A percentile compares a stretch with the other conserved stretches of the same genome.
These are phyloP conservation scores for Molorchus minor DNA, from an alignment of 2,888 invertebrate species.

Conservation along the genomic window DNA sequence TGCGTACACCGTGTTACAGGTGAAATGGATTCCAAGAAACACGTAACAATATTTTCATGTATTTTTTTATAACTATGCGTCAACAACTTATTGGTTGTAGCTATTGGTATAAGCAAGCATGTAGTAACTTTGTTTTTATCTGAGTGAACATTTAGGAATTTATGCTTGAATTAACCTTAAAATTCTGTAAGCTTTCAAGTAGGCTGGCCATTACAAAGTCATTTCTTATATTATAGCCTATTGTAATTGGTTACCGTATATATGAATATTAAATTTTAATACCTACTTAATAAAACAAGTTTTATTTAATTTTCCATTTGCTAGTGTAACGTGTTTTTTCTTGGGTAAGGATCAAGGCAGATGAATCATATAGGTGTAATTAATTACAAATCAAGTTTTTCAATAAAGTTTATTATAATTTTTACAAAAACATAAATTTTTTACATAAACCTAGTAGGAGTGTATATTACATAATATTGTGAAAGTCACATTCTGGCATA, in stretches of 20 bases:
- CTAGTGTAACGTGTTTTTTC: neutral
- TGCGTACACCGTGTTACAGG: too few species aligned
- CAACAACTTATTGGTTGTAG: too few species aligned
- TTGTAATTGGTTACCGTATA: too few species aligned
- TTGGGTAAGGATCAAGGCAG: constrained; percentile 4
- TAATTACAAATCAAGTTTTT: constrained; percentile 10
- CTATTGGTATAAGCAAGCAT: neutral
- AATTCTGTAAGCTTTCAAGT: too few species aligned
- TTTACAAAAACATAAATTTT: constrained; percentile 38
- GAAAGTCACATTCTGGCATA: constrained; percentile 46
- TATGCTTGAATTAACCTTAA: neutral
- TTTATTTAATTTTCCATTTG: neutral
- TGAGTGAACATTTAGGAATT: neutral
- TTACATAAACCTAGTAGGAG: constrained; percentile 50
- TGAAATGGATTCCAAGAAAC: too few species aligned
- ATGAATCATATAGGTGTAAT: neutral
- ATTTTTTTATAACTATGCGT: too few species aligned
- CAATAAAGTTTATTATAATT: constrained; percentile 37
- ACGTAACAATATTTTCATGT: too few species aligned
- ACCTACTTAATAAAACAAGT: too few species aligned
- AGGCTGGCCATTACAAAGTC: too few species aligned
- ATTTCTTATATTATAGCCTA: too few species aligned
- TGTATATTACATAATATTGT: constrained; percentile 52
- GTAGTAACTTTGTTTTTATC: neutral
- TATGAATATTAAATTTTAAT: too few species aligned